Evolutionary conservation across 2,888 invertebrate genomes (phyloP).

Genomic region (Cheilosia vulpina): DNA sequence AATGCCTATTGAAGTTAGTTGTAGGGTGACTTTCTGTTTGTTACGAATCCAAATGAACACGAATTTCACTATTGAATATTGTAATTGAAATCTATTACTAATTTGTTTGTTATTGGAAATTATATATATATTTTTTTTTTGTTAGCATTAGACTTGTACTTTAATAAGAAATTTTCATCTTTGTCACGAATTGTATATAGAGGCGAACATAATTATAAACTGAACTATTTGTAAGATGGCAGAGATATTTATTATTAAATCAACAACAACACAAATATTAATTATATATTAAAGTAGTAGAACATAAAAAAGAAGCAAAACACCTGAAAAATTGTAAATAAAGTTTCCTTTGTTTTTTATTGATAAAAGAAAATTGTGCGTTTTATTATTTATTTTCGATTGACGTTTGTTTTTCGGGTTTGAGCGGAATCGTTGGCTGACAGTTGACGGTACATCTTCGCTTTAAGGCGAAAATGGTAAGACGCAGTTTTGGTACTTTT

Average conservation of each 20-base stretch:
- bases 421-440: too few species aligned
- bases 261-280: conserved; percentile 21
- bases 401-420: too few species aligned
- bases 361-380: conserved; percentile 51
- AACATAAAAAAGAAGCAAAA: conserved; percentile 3
- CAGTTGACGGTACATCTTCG: too few species aligned
- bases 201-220: background rate
- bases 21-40: background rate
- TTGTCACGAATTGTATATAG: conserved; percentile 63
- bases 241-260: conserved; percentile 62
- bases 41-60: background rate
- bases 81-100: conserved; percentile 13
- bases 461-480: too few species aligned
- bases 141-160: background rate
- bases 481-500: too few species aligned
- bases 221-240: conserved; percentile 40
- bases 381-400: background rate
- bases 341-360: conserved; percentile 70
- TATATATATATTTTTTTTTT: conserved; percentile 33
- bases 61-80: conserved; percentile 30
- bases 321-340: conserved; percentile 64
- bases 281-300: background rate
- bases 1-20: conserved; percentile 1
- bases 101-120: conserved; percentile 13
- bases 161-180: conserved; percentile 22